Conservation (phyloP, 2,113 vertebrate genomes). For the Eudyptes chrysolophus region DNA sequence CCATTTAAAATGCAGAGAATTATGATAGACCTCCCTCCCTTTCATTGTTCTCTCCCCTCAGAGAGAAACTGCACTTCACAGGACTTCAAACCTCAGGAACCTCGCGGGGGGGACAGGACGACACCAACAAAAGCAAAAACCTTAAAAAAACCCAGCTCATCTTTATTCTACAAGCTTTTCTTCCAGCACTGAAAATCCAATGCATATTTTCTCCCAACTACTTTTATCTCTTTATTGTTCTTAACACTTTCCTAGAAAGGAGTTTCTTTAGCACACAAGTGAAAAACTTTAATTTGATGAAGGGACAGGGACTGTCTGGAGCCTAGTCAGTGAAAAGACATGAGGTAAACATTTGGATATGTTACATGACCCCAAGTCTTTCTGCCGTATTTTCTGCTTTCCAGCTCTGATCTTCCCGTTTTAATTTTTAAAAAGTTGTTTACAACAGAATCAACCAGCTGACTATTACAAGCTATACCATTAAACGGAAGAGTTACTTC, state of each 20-base stretch:
- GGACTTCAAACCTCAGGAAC: neutral
- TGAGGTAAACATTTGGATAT: accelerated
- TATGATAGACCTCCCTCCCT: neutral
- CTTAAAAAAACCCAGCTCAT: neutral
- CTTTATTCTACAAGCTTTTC: neutral
- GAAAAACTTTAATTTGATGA: neutral
- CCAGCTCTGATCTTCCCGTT: neutral
- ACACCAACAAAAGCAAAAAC: neutral
- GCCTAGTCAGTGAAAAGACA: neutral
- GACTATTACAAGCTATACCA: neutral
- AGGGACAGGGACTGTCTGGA: neutral
- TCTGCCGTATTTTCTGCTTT: neutral
- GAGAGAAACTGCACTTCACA: constrained; percentile 1
- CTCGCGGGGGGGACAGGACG: too few species aligned
- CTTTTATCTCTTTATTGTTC: neutral
- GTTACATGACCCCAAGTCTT: neutral
- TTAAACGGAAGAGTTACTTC: neutral
- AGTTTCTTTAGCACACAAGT: neutral
- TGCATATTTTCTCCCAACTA: neutral
- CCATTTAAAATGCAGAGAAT: neutral
- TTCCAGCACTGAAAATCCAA: neutral
- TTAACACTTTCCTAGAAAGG: neutral
- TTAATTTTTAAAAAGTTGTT: neutral
- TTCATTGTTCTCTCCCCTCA: neutral
- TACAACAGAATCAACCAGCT: neutral